These are phyloP conservation scores for Carollia perspicillata DNA, from an alignment of 2,113 vertebrate species.

Conservation along the genomic window DNA sequence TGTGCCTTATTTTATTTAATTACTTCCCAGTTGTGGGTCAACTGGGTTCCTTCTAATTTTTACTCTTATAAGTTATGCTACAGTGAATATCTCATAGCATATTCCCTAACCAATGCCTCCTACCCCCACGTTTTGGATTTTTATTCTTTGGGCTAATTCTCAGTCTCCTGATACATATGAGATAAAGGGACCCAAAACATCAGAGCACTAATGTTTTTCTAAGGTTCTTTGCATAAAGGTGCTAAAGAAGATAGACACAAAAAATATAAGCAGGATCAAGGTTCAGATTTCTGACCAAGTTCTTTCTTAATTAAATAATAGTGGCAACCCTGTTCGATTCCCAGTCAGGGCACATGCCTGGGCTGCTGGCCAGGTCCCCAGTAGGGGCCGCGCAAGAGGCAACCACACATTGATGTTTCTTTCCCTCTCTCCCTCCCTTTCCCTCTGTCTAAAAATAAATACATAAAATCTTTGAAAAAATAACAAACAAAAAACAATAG, in stretches of 20 bases:
- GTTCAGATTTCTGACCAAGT: neutral
- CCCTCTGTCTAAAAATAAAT: too few relatives aligned
- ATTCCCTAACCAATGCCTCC: neutral
- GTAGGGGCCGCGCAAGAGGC: too few relatives aligned
- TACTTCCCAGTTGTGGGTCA: neutral
- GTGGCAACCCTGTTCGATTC: neutral
- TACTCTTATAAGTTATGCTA: neutral
- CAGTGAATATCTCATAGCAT: neutral
- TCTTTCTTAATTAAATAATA: slow-evolving; percentile 8
- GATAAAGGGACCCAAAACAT: neutral
- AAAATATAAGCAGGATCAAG: neutral
- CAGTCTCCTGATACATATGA: neutral
- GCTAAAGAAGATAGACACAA: neutral
- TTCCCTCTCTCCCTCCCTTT: too few relatives aligned
- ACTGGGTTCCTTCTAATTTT: slow-evolving; percentile 23
- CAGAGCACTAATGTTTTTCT: neutral
- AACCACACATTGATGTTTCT: too few relatives aligned
- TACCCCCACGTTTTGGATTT: neutral
- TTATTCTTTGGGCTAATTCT: neutral
- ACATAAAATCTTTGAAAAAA: too few relatives aligned
- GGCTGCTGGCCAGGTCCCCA: too few relatives aligned
- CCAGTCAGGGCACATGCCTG: too few relatives aligned
- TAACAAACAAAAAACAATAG: neutral
- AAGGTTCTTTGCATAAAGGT: neutral
- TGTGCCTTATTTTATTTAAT: neutral